Percentiles rank a stretch among this genome's conserved stretches.
Conservation (phyloP, 2,797 vertebrate species). For the Sebastes ruberrimus region DNA sequence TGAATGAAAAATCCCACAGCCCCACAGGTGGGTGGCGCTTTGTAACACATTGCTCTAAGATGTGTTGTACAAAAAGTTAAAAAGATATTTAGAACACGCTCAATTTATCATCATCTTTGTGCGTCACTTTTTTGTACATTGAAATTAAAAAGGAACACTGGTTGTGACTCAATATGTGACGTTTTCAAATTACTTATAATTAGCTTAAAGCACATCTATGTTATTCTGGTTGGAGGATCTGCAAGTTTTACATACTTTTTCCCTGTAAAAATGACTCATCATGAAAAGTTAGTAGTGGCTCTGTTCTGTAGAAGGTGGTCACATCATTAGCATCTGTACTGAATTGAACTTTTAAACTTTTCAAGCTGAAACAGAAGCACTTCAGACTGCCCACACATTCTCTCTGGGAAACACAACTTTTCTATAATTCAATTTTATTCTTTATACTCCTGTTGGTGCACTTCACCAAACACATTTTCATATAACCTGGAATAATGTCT, state of each 20-base stretch:
- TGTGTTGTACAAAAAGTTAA: background rate
- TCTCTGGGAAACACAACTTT: background rate
- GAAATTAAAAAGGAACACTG: background rate
- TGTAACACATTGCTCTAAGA: background rate
- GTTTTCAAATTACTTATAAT: background rate
- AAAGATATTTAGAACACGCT: background rate
- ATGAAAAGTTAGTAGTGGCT: background rate
- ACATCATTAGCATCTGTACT: conserved; percentile 6
- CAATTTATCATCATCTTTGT: background rate
- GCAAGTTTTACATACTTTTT: background rate
- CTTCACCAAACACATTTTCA: conserved; percentile 14
- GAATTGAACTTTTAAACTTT: background rate
- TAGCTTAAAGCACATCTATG: background rate
- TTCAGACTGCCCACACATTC: conserved; percentile 21
- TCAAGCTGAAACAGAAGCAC: conserved; percentile 9
- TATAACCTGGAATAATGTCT: conserved; percentile 6
- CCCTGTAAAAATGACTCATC: background rate
- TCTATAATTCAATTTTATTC: background rate
- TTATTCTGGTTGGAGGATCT: background rate
- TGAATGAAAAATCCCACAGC: background rate
- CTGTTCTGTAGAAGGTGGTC: background rate
- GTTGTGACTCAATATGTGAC: background rate
- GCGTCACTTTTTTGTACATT: background rate
- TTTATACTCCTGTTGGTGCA: background rate
- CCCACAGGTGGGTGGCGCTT: background rate